phyloP scores from a whole-genome alignment of 2,797 vertebrate species.

The Agapornis canus region DNA sequence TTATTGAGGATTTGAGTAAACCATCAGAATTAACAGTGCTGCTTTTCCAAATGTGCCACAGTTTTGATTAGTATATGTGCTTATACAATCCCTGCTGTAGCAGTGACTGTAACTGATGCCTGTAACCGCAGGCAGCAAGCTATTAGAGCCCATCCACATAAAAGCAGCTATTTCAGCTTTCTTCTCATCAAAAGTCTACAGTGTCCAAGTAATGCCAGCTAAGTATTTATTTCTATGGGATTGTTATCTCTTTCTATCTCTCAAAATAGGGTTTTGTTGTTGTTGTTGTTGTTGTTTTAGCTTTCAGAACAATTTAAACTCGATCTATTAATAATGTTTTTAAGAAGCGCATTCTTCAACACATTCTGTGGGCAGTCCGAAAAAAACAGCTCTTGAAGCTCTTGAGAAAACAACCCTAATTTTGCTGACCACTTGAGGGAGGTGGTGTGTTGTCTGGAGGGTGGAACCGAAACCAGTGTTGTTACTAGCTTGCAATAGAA shows the following conservation, averaged over 20 bases:
- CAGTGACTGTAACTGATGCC: neutral
- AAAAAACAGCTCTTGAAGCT: conserved; percentile 33
- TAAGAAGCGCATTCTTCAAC: neutral
- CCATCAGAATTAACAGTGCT: conserved; percentile 42
- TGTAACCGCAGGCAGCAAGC: neutral
- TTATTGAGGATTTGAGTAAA: conserved; percentile 50
- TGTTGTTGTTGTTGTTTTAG: neutral
- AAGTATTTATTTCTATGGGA: neutral
- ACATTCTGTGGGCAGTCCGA: conserved; percentile 2
- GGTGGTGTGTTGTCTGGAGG: conserved; percentile 71
- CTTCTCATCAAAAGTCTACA: neutral
- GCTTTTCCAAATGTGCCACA: conserved; percentile 26
- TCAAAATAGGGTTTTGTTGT: neutral
- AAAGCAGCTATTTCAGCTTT: neutral
- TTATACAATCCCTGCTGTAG: neutral
- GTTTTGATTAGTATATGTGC: conserved; percentile 43
- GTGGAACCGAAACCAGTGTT: neutral
- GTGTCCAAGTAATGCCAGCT: neutral
- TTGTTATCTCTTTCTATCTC: neutral
- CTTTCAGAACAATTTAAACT: neutral
- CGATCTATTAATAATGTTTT: neutral
- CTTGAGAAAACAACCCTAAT: conserved; percentile 54
- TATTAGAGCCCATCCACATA: conserved; percentile 31
- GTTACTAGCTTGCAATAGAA: conserved; percentile 31
- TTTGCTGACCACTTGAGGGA: conserved; percentile 73